Conservation (phyloP, 2,888 invertebrate species). For the Synergus gifuensis region DNA sequence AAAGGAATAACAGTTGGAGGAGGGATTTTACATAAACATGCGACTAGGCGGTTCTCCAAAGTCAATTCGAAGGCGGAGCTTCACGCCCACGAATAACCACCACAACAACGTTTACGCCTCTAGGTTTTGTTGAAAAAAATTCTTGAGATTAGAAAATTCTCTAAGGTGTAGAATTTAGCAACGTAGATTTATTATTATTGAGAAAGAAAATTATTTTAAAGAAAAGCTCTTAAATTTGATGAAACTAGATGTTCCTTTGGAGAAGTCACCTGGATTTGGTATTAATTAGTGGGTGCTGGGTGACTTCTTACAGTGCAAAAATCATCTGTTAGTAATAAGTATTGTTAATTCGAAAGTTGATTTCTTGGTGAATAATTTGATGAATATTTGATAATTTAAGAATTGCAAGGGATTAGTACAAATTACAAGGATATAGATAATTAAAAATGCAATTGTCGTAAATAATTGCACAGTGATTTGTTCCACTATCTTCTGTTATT, state of each 20-base stretch:
- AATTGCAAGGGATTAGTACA: no score
- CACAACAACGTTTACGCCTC: slow-evolving; percentile 34
- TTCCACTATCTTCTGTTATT: neutral
- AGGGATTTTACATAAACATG: slow-evolving; percentile 41
- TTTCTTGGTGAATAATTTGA: no score
- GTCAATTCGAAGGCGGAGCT: slow-evolving; percentile 49
- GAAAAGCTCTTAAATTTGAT: neutral
- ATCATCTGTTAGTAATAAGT: no score
- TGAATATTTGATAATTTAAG: neutral
- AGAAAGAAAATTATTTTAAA: neutral
- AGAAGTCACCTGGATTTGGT: neutral
- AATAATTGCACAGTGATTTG: neutral
- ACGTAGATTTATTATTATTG: neutral
- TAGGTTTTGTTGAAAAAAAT: slow-evolving; percentile 46
- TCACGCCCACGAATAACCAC: slow-evolving; percentile 48
- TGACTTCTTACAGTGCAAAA: neutral
- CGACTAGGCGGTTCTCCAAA: slow-evolving; percentile 45
- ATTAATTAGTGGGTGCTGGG: neutral
- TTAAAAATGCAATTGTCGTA: neutral
- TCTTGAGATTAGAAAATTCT: neutral
- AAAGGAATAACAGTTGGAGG: slow-evolving; percentile 41
- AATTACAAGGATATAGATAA: neutral
- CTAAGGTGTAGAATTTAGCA: neutral
- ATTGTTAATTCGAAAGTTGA: no score
- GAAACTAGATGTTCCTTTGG: neutral